Conservation (phyloP, 2,113 vertebrate genomes). For the Neolamprologus ventralis region DNA sequence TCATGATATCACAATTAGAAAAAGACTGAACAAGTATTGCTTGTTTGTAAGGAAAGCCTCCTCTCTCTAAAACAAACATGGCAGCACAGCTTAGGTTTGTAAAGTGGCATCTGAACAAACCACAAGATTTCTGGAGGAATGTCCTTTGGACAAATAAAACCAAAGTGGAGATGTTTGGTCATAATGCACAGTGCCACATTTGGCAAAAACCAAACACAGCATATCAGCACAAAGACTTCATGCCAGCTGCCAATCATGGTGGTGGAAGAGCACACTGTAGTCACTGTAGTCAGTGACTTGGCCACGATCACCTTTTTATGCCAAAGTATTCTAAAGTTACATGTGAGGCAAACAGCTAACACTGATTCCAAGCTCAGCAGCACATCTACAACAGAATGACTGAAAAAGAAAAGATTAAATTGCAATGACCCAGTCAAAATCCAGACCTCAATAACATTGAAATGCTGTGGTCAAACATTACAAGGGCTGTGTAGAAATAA, state of each 20-base stretch:
- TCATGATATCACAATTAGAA: not conserved
- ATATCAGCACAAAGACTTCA: not conserved
- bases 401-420: not conserved
- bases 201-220: not conserved
- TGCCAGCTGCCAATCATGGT: not conserved
- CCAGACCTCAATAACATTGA: not conserved
- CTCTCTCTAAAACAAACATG: not conserved
- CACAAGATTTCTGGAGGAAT: not conserved
- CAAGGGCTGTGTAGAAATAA: not conserved
- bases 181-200: not conserved
- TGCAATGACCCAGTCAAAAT: not conserved
- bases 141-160: not conserved
- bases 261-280: not conserved
- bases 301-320: not conserved
- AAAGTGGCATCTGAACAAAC: not conserved
- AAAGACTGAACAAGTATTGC: not conserved
- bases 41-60: not conserved
- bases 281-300: not conserved
- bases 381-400: not conserved
- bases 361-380: not conserved
- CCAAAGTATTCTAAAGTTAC: not conserved
- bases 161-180: not conserved
- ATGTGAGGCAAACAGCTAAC: not conserved
- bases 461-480: not conserved
- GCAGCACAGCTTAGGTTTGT: not conserved